These are phyloP conservation scores for Augiades crinisus DNA, from an alignment of 2,888 invertebrate species.

Conservation along the genomic window DNA sequence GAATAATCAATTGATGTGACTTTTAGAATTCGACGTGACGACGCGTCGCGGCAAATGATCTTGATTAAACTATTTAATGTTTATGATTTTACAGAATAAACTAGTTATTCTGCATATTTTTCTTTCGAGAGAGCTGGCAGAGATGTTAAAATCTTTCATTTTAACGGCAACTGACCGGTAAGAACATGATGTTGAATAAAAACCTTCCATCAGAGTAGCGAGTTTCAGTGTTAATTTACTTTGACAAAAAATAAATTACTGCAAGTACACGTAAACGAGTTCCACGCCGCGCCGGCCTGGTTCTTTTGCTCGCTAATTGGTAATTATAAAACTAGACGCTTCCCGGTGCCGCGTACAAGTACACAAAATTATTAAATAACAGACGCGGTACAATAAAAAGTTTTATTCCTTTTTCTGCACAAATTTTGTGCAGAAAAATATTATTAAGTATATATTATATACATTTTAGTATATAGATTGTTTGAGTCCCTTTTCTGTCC, in stretches of 20 bases:
- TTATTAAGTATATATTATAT: neutral
- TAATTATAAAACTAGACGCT: constrained; percentile 22
- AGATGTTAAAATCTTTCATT: too few species aligned
- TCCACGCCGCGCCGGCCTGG: constrained; percentile 14
- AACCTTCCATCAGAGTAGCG: neutral
- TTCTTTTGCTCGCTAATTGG: constrained; percentile 22
- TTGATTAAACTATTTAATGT: too few species aligned
- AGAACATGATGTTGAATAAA: neutral
- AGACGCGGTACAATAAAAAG: constrained; percentile 1
- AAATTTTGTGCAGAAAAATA: neutral
- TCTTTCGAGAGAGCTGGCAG: too few species aligned
- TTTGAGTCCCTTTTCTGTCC: too few species aligned
- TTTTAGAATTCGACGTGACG: too few species aligned
- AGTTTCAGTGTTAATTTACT: neutral
- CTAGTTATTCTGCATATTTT: too few species aligned
- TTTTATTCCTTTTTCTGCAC: neutral
- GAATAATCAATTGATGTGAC: too few species aligned
- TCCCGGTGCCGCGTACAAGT: constrained; percentile 13
- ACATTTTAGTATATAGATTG: too few species aligned
- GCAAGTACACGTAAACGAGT: constrained; percentile 14
- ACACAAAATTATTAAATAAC: constrained; percentile 17
- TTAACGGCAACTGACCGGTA: too few species aligned
- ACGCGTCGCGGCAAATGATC: too few species aligned
- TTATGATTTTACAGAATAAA: too few species aligned
- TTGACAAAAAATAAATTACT: constrained; percentile 17